These are phyloP conservation scores for Muntiacus reevesi DNA, from an alignment of 2,113 vertebrate genomes.

Conservation along the genomic window DNA sequence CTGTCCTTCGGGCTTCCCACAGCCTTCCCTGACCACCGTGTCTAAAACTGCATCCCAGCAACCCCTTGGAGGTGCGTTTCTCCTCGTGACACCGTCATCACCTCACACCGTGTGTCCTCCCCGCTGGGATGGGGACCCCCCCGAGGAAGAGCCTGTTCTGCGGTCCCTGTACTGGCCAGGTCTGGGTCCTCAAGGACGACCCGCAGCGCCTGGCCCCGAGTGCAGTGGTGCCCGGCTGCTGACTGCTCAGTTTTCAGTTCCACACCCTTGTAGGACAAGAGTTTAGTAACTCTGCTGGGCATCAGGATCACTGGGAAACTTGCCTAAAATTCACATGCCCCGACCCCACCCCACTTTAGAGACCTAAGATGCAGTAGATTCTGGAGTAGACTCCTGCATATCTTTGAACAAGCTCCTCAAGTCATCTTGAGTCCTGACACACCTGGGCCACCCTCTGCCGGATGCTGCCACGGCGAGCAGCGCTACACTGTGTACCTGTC, in stretches of 20 bases:
- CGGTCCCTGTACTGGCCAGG: background rate
- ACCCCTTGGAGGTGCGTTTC: background rate
- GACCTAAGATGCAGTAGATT: background rate
- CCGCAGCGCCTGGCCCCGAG: background rate
- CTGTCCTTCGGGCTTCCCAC: background rate
- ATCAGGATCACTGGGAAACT: background rate
- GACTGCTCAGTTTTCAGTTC: background rate
- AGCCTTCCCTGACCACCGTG: background rate
- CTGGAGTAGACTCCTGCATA: background rate
- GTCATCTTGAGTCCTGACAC: background rate
- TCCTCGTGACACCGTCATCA: background rate
- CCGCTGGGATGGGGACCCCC: background rate
- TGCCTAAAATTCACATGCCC: background rate
- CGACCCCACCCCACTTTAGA: background rate
- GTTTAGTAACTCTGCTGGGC: background rate
- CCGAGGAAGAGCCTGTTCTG: background rate
- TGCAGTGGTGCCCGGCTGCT: background rate
- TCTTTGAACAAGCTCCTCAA: background rate
- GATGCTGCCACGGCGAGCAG: background rate
- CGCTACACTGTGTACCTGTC: background rate
- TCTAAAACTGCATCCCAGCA: background rate
- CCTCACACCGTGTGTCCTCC: background rate
- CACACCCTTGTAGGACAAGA: background rate
- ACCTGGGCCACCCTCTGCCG: background rate
- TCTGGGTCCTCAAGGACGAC: background rate